Percentiles rank a stretch among this genome's conserved stretches.
Conservation (phyloP, 2,113 vertebrate genomes). For the Felis chaus region DNA sequence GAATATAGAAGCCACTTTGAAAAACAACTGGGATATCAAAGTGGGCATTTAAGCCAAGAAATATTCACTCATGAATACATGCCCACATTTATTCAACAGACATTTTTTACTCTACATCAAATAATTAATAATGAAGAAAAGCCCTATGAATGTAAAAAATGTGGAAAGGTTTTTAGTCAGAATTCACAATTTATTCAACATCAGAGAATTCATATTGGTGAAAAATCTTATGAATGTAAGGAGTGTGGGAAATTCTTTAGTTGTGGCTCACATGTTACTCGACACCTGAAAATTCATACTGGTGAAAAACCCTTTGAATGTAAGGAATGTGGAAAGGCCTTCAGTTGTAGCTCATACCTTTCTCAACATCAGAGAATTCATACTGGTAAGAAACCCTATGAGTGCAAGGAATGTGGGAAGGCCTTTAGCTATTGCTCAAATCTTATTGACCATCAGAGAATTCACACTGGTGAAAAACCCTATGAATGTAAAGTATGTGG, state of each 20-base stretch:
- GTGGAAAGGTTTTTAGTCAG: slow-evolving; percentile 80
- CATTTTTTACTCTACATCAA: slow-evolving; percentile 67
- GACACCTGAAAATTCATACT: slow-evolving; percentile 81
- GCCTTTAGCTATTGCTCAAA: slow-evolving; percentile 85
- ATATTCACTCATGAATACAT: slow-evolving; percentile 43
- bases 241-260: slow-evolving; percentile 89
- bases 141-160: slow-evolving; percentile 79
- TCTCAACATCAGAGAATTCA: slow-evolving; percentile 78
- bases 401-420: slow-evolving; percentile 88
- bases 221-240: slow-evolving; percentile 87
- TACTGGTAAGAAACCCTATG: slow-evolving; percentile 81
- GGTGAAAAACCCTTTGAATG: slow-evolving; percentile 82
- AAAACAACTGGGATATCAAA: slow-evolving; percentile 53
- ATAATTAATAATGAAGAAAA: slow-evolving; percentile 75
- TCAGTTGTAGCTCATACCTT: slow-evolving; percentile 78
- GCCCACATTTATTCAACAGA: slow-evolving; percentile 67
- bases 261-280: slow-evolving; percentile 85
- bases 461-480: slow-evolving; percentile 85
- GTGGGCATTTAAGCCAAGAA: slow-evolving; percentile 56
- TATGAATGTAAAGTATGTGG: slow-evolving; percentile 78
- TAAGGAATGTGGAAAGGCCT: slow-evolving; percentile 80
- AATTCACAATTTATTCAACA: slow-evolving; percentile 88
- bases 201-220: slow-evolving; percentile 85
- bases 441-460: slow-evolving; percentile 85
- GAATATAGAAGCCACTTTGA: slow-evolving; percentile 54